A percentile compares a stretch with the other conserved stretches of the same genome.
Evolutionary conservation across 2,113 vertebrate species (phyloP).

Genomic region (Onychorhynchus coronatus): DNA sequence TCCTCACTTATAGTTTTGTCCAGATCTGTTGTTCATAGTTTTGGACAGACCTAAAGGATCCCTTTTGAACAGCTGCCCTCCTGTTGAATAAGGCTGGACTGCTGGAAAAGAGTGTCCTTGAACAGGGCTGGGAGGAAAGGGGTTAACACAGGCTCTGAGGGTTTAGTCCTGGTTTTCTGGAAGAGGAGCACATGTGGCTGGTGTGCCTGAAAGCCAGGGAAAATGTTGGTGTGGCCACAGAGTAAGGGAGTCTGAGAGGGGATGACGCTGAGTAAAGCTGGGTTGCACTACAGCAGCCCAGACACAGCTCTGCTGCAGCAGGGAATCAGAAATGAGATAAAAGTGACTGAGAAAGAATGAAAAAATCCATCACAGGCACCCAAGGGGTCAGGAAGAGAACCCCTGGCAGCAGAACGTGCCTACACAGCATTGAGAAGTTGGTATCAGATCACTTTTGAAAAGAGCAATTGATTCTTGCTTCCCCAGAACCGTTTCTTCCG

Average conservation of each 20-base stretch:
- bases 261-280: background rate
- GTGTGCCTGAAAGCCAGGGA: background rate
- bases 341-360: background rate
- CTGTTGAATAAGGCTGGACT: background rate
- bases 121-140: background rate
- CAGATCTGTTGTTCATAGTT: background rate
- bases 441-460: background rate
- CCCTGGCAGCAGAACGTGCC: background rate
- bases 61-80: background rate
- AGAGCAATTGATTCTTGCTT: background rate
- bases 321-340: background rate
- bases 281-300: background rate
- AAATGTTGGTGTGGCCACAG: fast-evolving
- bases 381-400: background rate
- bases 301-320: background rate
- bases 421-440: background rate
- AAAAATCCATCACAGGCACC: background rate
- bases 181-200: background rate
- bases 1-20: background rate
- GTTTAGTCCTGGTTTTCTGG: background rate
- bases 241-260: background rate
- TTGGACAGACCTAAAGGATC: background rate
- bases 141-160: background rate
- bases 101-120: background rate
- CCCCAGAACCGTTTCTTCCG: background rate